Conservation (phyloP, 2,888 invertebrate species). For the Drosophila aldrichi region DNA sequence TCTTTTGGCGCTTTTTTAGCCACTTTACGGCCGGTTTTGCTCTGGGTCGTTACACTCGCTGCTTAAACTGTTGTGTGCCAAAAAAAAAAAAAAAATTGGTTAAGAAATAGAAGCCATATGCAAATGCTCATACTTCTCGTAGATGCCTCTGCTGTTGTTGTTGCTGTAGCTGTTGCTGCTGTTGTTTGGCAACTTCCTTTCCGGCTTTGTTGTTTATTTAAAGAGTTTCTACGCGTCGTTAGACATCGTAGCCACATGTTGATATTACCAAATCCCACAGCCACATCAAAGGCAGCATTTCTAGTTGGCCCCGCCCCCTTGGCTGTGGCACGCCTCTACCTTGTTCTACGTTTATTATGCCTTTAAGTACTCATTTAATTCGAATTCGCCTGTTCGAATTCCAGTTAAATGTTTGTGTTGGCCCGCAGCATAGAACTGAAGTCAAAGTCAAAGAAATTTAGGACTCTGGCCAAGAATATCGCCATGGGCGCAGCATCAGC, state of each 20-base stretch:
- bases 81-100: slow-evolving; percentile 16
- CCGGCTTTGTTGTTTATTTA: slow-evolving; percentile 67
- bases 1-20: slow-evolving; percentile 28
- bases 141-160: slow-evolving; percentile 41
- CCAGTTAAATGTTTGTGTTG: slow-evolving; percentile 69
- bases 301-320: not conserved
- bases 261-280: slow-evolving; percentile 68
- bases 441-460: slow-evolving; percentile 40
- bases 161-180: slow-evolving; percentile 26
- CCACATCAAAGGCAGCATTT: slow-evolving; percentile 64
- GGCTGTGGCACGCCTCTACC: not conserved
- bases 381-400: slow-evolving; percentile 45
- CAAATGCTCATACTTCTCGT: slow-evolving; percentile 55
- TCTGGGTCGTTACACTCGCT: slow-evolving; percentile 68
- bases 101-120: slow-evolving; percentile 54
- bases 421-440: slow-evolving; percentile 28
- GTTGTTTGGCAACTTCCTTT: slow-evolving; percentile 61
- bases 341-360: slow-evolving; percentile 58
- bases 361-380: slow-evolving; percentile 59
- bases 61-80: slow-evolving; percentile 34
- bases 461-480: slow-evolving; percentile 25
- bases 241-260: slow-evolving; percentile 69
- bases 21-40: slow-evolving; percentile 41
- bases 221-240: slow-evolving; percentile 72
- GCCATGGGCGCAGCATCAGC: slow-evolving; percentile 36